Base-by-base conservation (phyloP, 2,888 invertebrate genomes). In the Eristalis tenax region DNA sequence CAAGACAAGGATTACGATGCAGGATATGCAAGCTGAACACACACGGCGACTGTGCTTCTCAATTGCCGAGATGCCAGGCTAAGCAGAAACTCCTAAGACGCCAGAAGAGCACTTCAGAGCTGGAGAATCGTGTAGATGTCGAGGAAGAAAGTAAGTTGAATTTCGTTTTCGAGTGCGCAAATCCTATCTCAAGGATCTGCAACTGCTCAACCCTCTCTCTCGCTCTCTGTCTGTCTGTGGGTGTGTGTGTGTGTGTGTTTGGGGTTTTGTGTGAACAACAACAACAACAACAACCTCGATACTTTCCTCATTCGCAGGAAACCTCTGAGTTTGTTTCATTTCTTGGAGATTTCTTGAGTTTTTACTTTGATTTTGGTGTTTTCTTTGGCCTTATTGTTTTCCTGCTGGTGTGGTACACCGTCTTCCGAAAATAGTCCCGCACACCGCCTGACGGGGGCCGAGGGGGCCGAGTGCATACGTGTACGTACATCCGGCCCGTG, bases 21-120 rank as follows among this genome's bases (percentile, higher is more conserved):
- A 95, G 97, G 77, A 95, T 97, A 88, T 98, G 98, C 93, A 98
- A 98, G 93, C 95, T 97, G 94, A 98, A 98, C 93, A 96, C 97
- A 75, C 98, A 98, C 93, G 95, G 96, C 63, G 98, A 98, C 93
- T 98, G 98, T 93, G 96, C 97, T 93, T 96, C 97, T 13, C 96
- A 96, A 90, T 96, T 96, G 22, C 95, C 95, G 83, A 96, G 96
- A 91, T 98, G 98, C 92, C 97, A 98, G 92, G 96, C 97, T 18
- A 97, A 97, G 93, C 96, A 97, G 28, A 94, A 96, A 74, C 94
- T 98, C 75, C 94, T 98, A 83, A 95, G 98, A 88, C 94, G 98
- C 71, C 98, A 98, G 93, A 97, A 97, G 93, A 98, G 97, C 90
- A 97, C 97, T 73, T 97, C 97, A 11, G 96, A 96, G 92, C 96